Conservation (phyloP, 2,888 invertebrate genomes). For the Mesopsocus fuscifrons region DNA sequence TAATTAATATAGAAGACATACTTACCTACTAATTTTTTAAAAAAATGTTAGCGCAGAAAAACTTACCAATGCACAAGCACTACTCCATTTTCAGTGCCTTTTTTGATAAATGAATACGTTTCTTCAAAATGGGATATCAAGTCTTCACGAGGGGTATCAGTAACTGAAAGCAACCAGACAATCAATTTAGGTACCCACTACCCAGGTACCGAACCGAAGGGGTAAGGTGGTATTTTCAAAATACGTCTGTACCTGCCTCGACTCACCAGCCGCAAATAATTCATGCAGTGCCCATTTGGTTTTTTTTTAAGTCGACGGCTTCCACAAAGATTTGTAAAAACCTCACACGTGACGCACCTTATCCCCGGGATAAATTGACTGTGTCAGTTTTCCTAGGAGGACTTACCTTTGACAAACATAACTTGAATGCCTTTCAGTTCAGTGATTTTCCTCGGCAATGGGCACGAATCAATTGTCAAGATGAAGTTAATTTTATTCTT, state of each 20-base stretch:
- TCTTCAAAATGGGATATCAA: slow-evolving; percentile 59
- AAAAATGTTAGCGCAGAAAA: neutral
- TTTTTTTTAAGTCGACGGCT: no score
- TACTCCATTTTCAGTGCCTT: slow-evolving; percentile 42
- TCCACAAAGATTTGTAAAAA: no score
- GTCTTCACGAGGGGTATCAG: slow-evolving; percentile 72
- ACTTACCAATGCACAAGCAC: slow-evolving; percentile 73
- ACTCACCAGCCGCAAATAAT: no score
- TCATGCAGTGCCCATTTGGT: no score
- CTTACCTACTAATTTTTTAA: neutral
- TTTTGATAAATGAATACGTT: slow-evolving; percentile 54
- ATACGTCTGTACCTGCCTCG: no score
- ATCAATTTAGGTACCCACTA: no score
- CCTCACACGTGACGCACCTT: no score
- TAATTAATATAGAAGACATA: no score
- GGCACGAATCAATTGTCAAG: slow-evolving; percentile 67
- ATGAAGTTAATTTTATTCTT: slow-evolving; percentile 52
- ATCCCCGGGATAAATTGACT: no score
- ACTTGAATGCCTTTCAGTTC: slow-evolving; percentile 44
- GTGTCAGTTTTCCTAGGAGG: no score
- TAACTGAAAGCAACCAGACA: slow-evolving; percentile 37
- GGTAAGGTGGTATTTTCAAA: no score
- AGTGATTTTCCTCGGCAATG: slow-evolving; percentile 52
- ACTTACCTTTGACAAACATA: slow-evolving; percentile 54
- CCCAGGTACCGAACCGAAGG: no score